Conservation (phyloP, 2,113 vertebrate species). For the Phalacrocorax brasilianus region DNA sequence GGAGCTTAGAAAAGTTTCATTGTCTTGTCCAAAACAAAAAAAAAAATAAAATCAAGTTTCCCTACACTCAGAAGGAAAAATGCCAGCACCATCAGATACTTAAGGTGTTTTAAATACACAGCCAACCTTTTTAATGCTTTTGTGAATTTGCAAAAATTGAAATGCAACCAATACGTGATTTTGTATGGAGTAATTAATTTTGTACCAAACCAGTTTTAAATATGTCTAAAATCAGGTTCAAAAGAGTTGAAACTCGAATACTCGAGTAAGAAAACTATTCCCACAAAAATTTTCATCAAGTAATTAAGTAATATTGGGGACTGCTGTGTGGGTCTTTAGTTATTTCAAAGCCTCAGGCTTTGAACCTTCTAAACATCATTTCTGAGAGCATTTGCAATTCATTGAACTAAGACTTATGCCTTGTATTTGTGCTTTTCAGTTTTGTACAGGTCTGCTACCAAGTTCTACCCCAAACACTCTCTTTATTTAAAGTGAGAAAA, state of each 20-base stretch:
- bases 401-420: background rate
- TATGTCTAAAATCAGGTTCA: background rate
- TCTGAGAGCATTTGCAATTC: background rate
- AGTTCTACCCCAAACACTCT: background rate
- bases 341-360: background rate
- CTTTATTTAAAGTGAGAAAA: background rate
- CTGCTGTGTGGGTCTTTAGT: background rate
- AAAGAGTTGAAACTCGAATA: background rate
- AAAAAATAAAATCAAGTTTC: background rate
- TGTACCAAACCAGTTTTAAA: background rate
- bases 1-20: background rate
- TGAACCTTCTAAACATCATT: background rate
- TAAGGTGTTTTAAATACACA: background rate
- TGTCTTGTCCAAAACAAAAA: background rate
- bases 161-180: background rate
- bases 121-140: background rate
- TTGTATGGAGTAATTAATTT: background rate
- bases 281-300: background rate
- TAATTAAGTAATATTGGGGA: background rate
- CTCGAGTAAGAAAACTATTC: background rate
- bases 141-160: background rate
- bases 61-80: background rate
- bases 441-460: background rate
- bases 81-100: background rate
- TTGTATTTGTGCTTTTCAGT: background rate